A percentile compares a stretch with the other conserved stretches of the same genome.
Conservation (phyloP, 1,140 invertebrate genomes). For the Asbolus verrucosus region DNA sequence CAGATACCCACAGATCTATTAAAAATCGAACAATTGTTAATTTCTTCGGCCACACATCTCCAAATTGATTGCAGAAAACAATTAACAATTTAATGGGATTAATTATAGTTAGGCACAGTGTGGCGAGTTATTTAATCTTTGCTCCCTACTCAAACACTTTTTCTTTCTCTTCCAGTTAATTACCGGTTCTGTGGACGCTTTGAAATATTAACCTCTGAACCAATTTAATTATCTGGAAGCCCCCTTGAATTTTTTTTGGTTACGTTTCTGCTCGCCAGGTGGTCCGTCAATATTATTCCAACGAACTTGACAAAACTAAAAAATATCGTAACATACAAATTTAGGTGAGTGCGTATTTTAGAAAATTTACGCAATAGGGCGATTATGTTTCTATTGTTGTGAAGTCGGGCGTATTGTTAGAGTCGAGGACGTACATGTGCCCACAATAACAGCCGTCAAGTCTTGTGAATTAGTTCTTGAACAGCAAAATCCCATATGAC, state of each 20-base stretch:
- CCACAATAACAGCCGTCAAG: conserved; percentile 24
- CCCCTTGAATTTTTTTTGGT: too few relatives aligned
- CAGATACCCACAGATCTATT: not conserved
- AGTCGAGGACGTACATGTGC: conserved; percentile 19
- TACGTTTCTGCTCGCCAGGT: too few relatives aligned
- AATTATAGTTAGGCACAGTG: not conserved
- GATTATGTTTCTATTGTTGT: conserved; percentile 36
- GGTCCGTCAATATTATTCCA: too few relatives aligned
- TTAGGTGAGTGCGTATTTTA: conserved; percentile 21
- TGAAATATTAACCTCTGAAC: too few relatives aligned
- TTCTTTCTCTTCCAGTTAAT: not conserved
- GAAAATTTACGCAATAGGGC: conserved; percentile 23
- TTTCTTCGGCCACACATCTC: not conserved
- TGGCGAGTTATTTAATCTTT: conserved; percentile 11
- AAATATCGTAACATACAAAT: not conserved
- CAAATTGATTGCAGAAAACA: not conserved
- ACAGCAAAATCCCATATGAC: conserved; percentile 6
- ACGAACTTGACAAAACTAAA: not conserved
- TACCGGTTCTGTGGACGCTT: too few relatives aligned
- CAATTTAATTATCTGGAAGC: too few relatives aligned
- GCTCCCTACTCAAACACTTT: not conserved
- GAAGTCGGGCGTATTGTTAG: conserved; percentile 31
- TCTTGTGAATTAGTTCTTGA: conserved; percentile 25
- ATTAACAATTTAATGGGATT: too few relatives aligned
- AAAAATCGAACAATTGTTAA: conserved; percentile 28